phyloP scores from a whole-genome alignment of 2,797 vertebrate genomes.

The Manis javanica region DNA sequence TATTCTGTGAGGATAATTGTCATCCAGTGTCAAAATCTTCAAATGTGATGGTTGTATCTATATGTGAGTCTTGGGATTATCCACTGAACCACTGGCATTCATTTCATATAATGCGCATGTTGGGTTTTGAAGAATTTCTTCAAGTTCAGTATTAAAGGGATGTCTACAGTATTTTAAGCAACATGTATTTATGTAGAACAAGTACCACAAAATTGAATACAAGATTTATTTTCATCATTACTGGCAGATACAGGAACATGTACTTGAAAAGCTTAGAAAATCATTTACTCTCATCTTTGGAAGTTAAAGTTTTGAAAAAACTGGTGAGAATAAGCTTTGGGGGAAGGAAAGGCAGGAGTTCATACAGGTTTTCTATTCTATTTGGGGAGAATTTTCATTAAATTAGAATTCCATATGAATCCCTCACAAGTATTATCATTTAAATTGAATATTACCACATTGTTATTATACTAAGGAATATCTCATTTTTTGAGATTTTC shows the following conservation, averaged over 20 bases:
- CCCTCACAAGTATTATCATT: not conserved
- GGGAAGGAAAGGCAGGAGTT: not conserved
- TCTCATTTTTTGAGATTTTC: constrained; percentile 54
- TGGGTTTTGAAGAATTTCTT: not conserved
- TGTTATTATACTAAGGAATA: constrained; percentile 34
- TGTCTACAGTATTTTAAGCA: not conserved
- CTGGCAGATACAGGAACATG: not conserved
- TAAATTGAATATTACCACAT: constrained; percentile 30
- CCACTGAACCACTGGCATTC: not conserved
- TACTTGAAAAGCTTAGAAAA: constrained; percentile 11
- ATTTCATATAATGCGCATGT: not conserved
- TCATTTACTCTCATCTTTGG: not conserved
- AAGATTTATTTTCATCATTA: not conserved
- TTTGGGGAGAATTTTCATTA: constrained; percentile 22
- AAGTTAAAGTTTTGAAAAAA: not conserved
- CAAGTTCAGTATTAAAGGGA: not conserved
- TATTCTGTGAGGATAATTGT: not conserved
- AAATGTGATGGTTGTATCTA: too few relatives aligned
- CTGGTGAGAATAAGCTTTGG: not conserved
- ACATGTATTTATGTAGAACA: not conserved
- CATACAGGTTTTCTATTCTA: not conserved
- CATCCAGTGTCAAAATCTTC: not conserved
- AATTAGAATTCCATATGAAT: not conserved
- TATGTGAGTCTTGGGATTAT: not conserved
- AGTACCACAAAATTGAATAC: not conserved